phyloP scores from a whole-genome alignment of 2,113 vertebrate species.

The Romanogobio albipinnatus region DNA sequence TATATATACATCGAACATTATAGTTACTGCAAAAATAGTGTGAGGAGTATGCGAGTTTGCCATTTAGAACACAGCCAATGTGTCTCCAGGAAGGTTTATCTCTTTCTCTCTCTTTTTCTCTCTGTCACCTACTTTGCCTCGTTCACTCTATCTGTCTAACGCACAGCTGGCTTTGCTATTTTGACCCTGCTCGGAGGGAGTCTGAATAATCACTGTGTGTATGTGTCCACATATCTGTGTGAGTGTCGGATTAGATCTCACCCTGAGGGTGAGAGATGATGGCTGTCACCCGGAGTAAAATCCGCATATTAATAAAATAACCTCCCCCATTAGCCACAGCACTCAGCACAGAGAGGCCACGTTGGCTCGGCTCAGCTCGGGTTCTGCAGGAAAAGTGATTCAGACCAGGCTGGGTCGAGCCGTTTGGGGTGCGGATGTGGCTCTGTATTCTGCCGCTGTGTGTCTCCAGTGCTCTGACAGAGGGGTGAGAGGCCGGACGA shows the following conservation, averaged over 20 bases:
- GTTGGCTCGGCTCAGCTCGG: not conserved
- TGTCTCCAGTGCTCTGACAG: not conserved
- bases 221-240: slow-evolving; percentile 13
- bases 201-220: slow-evolving; percentile 20
- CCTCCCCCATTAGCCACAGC: slow-evolving; percentile 20
- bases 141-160: not conserved
- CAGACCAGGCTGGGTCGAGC: not conserved
- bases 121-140: not conserved
- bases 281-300: slow-evolving; percentile 36
- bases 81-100: not conserved
- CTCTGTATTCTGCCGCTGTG: not conserved
- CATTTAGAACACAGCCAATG: not conserved
- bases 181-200: slow-evolving; percentile 12
- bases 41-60: not conserved
- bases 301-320: slow-evolving; percentile 44
- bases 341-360: not conserved
- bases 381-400: not conserved
- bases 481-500: slow-evolving; percentile 23
- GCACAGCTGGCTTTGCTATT: slow-evolving; percentile 23
- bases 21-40: not conserved
- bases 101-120: not conserved
- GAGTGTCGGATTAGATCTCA: not conserved
- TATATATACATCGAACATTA: not conserved
- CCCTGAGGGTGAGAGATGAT: slow-evolving; percentile 36
- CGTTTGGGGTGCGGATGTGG: not conserved